Percentiles rank a stretch among this genome's conserved stretches.
Conservation (phyloP, 2,888 invertebrate genomes). For the Papilio gigon region DNA sequence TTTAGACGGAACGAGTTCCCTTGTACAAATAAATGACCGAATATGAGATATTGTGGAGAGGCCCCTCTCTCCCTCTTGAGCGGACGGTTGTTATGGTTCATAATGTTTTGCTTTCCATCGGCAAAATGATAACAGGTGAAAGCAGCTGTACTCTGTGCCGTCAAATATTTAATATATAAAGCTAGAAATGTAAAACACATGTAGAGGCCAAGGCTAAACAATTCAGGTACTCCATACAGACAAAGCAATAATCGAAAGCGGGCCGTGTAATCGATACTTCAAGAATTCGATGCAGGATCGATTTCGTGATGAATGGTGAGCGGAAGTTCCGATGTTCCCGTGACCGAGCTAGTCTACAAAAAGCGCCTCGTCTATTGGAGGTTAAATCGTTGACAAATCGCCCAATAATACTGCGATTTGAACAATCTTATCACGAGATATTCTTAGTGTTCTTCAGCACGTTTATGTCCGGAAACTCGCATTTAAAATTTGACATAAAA, state of each 20-base stretch:
- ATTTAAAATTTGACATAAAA: no score
- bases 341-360: slow-evolving; percentile 38
- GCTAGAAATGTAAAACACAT: neutral
- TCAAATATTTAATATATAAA: neutral
- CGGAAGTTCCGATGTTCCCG: slow-evolving; percentile 68
- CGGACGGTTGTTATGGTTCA: slow-evolving; percentile 57
- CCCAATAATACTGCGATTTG: neutral
- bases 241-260: slow-evolving; percentile 39
- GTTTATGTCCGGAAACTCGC: neutral
- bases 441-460: neutral
- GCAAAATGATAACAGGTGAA: slow-evolving; percentile 36
- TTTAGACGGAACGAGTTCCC: slow-evolving; percentile 77
- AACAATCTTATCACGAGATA: slow-evolving; percentile 41
- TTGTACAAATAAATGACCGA: slow-evolving; percentile 77
- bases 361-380: slow-evolving; percentile 9
- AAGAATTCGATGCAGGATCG: slow-evolving; percentile 71
- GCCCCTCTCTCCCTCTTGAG: slow-evolving; percentile 55
- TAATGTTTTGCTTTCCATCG: slow-evolving; percentile 50
- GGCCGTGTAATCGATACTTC: slow-evolving; percentile 71
- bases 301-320: slow-evolving; percentile 74
- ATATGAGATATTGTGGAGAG: slow-evolving; percentile 64
- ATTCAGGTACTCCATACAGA: slow-evolving; percentile 27
- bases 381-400: neutral
- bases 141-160: slow-evolving; percentile 2
- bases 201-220: slow-evolving; percentile 22